Evolutionary conservation across 2,113 vertebrate genomes (phyloP).

Genomic region (Odocoileus hemionus): DNA sequence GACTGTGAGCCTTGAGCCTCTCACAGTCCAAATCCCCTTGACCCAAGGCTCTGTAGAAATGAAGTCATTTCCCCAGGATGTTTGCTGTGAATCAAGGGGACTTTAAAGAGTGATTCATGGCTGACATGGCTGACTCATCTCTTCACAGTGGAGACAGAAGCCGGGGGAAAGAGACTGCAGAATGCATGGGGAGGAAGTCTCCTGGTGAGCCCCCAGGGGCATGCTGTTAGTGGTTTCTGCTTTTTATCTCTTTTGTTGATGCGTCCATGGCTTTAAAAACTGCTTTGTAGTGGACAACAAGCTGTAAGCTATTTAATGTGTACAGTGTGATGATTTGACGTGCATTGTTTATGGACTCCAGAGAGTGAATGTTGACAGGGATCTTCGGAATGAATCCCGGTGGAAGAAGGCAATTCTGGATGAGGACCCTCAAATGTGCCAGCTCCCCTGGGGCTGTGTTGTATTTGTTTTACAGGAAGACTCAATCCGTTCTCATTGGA

Average conservation of each 20-base stretch:
- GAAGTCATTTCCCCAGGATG: background rate
- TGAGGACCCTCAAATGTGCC: background rate
- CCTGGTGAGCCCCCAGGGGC: background rate
- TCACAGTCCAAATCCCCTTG: background rate
- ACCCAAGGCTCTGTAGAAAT: background rate
- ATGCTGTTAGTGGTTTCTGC: background rate
- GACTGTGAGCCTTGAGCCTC: background rate
- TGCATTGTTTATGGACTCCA: background rate
- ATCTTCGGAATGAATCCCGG: background rate
- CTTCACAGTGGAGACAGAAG: background rate
- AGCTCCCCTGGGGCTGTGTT: background rate
- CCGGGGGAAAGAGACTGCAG: background rate
- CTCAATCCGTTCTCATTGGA: background rate
- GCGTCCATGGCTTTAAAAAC: background rate
- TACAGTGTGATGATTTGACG: background rate
- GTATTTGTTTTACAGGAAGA: background rate
- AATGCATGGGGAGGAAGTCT: background rate
- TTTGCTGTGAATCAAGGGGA: background rate
- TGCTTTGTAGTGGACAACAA: background rate
- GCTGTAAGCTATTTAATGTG: background rate
- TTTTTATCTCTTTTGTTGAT: background rate
- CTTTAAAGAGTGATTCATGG: background rate
- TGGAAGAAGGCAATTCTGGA: background rate
- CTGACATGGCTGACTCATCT: background rate
- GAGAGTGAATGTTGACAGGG: background rate